phyloP scores from a whole-genome alignment of 2,888 invertebrate species.

The Cremastinae sp. region DNA sequence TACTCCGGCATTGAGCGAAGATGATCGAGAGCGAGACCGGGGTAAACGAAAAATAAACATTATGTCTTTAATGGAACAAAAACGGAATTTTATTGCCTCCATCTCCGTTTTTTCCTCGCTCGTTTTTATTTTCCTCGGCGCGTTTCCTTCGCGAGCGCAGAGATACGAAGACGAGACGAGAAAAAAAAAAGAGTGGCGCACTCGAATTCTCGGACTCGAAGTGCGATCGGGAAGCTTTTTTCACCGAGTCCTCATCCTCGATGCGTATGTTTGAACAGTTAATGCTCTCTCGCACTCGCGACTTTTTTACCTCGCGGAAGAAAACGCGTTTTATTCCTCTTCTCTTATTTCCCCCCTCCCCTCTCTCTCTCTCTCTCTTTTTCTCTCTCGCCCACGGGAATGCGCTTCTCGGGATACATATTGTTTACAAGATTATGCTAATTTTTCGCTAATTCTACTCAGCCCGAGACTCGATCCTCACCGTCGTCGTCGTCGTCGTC shows the following conservation, averaged over 20 bases:
- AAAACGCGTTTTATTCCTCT: too few relatives aligned
- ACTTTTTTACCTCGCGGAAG: slow-evolving; percentile 44
- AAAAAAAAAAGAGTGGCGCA: not conserved
- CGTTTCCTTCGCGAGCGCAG: not conserved
- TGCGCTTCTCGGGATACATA: not conserved
- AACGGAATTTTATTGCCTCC: too few relatives aligned
- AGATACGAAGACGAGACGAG: not conserved
- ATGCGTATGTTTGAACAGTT: slow-evolving; percentile 77
- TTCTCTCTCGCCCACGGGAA: too few relatives aligned
- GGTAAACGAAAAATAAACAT: slow-evolving; percentile 13
- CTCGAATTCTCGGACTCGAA: slow-evolving; percentile 1
- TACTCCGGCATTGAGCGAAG: slow-evolving; percentile 53
- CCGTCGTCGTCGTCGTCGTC: slow-evolving; percentile 10
- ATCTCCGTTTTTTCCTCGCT: too few relatives aligned
- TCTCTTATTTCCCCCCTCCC: too few relatives aligned
- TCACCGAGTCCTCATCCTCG: slow-evolving; percentile 63
- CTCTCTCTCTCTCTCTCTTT: slow-evolving; percentile 7
- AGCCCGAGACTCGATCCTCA: slow-evolving; percentile 55
- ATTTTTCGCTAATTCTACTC: slow-evolving; percentile 64
- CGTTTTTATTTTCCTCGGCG: too few relatives aligned
- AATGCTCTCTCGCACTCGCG: slow-evolving; percentile 71
- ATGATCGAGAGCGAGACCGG: slow-evolving; percentile 42
- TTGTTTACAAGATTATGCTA: slow-evolving; percentile 55
- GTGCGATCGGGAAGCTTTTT: slow-evolving; percentile 60
- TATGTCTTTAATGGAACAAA: not conserved